A percentile compares a stretch with the other conserved stretches of the same genome.
Conservation (phyloP, 2,797 vertebrate genomes). For the Tarsius wallacei region DNA sequence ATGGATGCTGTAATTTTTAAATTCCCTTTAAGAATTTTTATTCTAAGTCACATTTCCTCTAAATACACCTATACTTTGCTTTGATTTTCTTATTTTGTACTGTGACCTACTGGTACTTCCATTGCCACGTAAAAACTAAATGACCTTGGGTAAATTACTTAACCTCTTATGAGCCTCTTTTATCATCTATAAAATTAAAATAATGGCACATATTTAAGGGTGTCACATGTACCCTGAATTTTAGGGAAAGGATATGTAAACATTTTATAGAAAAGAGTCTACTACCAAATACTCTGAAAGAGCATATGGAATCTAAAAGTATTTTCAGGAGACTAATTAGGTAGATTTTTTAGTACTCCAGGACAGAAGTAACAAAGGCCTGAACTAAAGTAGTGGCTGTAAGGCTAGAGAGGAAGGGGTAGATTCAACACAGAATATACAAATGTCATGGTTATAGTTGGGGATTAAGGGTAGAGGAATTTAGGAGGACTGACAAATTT, state of each 20-base stretch:
- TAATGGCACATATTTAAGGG: neutral
- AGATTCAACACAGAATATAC: neutral
- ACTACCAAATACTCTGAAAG: neutral
- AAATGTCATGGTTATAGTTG: neutral
- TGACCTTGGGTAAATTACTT: neutral
- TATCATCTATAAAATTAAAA: slow-evolving; percentile 33
- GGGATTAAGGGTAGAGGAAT: neutral
- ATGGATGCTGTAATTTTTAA: neutral
- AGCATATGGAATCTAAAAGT: neutral
- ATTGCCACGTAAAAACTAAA: neutral
- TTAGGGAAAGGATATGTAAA: slow-evolving; percentile 23
- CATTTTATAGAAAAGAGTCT: neutral
- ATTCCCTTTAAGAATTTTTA: neutral
- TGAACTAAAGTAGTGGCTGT: neutral
- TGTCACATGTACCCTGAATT: neutral
- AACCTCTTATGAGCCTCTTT: slow-evolving; percentile 19
- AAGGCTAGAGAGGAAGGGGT: neutral
- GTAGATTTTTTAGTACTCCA: neutral
- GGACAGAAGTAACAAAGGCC: neutral
- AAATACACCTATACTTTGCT: neutral
- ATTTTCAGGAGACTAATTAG: neutral
- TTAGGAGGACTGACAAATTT: neutral
- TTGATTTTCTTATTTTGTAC: slow-evolving; percentile 13
- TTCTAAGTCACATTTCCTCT: neutral
- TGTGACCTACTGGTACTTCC: neutral